Base-by-base conservation (phyloP, 2,113 vertebrate genomes). In the Hirundichthys speculiger region DNA sequence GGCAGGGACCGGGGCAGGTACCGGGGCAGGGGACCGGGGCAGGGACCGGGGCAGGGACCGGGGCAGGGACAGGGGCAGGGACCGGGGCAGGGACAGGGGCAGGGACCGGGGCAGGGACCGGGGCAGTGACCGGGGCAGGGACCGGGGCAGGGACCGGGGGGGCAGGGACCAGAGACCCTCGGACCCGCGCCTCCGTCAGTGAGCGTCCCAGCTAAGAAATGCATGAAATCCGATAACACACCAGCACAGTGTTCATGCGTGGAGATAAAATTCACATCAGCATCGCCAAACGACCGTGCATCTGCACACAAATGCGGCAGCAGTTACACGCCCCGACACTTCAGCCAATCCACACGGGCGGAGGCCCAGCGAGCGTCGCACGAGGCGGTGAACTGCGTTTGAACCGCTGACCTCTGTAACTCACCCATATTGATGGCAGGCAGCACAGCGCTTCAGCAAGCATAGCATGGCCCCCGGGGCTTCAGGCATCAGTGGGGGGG, bases 351-450 rank as follows among this genome's bases (percentile, higher is more conserved):
- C 14, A 45, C 6, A 57, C 3, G 13, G 49, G 55, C 21, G 21
- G 73, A 54, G 61, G 38, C 52, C 13, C 65, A 41, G 57, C 41
- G 8, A 42, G 73, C 27, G 78, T 48, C 50, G 62, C 30, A 65
- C 69, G 79, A 67, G 24, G 79, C 76, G 64, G 77, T 93, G 92
- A 90, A 90, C 90, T 89, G 80, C 76, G 40, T 81, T 91, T 93
- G 92, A 93, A 92, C 92, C 64, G 12, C n/a, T 66, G 88, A 92
- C 88, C 90, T 91, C 82, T 86, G 86, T 89, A 90, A 92, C 87
- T 87, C 90, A 90, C 90, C 88, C 86, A 70, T 91, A 89, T 92
- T 92, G 90, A 91, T 89, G 83, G 81, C 74, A 69, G 69, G 34
- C 86, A 68, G 64, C 84, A 77, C 75, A 86, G 69, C 73, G 75